A percentile compares a stretch with the other conserved stretches of the same genome.
Conservation (phyloP, 2,888 invertebrate genomes). For the Dendrolimus pini region DNA sequence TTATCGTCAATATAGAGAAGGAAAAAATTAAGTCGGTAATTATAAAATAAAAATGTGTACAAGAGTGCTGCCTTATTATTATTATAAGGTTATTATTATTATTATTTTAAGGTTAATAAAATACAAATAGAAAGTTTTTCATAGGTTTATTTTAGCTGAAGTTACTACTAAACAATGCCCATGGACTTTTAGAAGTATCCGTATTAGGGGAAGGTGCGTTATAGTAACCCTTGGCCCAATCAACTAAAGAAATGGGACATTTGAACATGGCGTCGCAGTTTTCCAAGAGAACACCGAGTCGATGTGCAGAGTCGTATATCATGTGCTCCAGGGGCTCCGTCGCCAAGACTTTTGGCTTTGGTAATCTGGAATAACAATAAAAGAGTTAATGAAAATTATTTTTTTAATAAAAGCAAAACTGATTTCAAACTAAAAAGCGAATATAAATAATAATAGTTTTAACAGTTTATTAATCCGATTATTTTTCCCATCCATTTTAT, state of each 20-base stretch:
- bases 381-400: neutral
- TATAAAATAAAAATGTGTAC: no score
- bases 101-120: neutral
- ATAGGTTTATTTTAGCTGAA: conserved; percentile 23
- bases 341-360: conserved; percentile 72
- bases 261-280: conserved; percentile 74
- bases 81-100: no score
- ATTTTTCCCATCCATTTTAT: no score
- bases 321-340: conserved; percentile 79
- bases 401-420: no score
- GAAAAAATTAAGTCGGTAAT: no score
- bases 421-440: neutral
- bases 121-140: neutral
- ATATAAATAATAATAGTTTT: no score
- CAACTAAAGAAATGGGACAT: conserved; percentile 82
- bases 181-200: conserved; percentile 26
- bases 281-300: conserved; percentile 30
- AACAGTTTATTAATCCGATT: no score
- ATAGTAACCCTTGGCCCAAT: conserved; percentile 78
- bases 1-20: no score
- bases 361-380: conserved; percentile 66
- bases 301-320: conserved; percentile 79
- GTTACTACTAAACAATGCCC: conserved; percentile 34
- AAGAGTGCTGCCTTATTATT: no score
- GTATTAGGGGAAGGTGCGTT: conserved; percentile 35